phyloP scores from a whole-genome alignment of 2,113 vertebrate species.

The Festucalex cinctus region DNA sequence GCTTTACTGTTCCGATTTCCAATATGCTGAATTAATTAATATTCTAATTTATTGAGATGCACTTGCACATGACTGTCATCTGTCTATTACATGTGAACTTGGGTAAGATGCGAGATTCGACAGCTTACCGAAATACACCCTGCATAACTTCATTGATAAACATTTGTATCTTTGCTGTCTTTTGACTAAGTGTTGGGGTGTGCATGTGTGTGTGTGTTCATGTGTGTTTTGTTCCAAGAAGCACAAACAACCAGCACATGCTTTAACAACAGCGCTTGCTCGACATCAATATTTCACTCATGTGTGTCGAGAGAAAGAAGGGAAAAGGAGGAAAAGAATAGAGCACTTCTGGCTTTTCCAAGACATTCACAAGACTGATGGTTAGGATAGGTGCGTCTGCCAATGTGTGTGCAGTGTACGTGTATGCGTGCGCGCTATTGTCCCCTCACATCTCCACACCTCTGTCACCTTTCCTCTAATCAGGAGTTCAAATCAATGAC shows the following conservation, averaged over 20 bases:
- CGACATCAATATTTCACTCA: slow-evolving; percentile 72
- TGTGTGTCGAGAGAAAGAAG: slow-evolving; percentile 53
- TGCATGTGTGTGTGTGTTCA: slow-evolving; percentile 8
- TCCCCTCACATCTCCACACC: slow-evolving; percentile 59
- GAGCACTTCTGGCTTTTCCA: slow-evolving; percentile 46
- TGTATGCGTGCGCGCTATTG: slow-evolving; percentile 6
- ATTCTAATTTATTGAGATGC: too few species aligned
- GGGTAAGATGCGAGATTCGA: too few species aligned
- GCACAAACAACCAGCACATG: slow-evolving; percentile 65
- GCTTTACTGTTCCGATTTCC: too few species aligned
- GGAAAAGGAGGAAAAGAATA: slow-evolving; percentile 32
- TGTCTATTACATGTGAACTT: too few species aligned
- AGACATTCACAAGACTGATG: slow-evolving; percentile 55
- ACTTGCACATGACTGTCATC: too few species aligned
- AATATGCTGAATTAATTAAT: too few species aligned
- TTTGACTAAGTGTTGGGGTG: slow-evolving; percentile 12
- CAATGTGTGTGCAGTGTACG: slow-evolving; percentile 10
- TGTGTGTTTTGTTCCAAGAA: slow-evolving; percentile 41
- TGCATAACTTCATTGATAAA: neutral
- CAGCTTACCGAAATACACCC: too few species aligned
- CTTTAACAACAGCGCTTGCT: slow-evolving; percentile 55
- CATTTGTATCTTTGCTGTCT: neutral
- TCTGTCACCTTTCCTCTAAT: slow-evolving; percentile 76
- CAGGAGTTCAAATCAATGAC: slow-evolving; percentile 79
- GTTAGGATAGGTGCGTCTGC: slow-evolving; percentile 26